Evolutionary conservation across 1,140 invertebrate species (phyloP).

Genomic region (Heliothis virescens): DNA sequence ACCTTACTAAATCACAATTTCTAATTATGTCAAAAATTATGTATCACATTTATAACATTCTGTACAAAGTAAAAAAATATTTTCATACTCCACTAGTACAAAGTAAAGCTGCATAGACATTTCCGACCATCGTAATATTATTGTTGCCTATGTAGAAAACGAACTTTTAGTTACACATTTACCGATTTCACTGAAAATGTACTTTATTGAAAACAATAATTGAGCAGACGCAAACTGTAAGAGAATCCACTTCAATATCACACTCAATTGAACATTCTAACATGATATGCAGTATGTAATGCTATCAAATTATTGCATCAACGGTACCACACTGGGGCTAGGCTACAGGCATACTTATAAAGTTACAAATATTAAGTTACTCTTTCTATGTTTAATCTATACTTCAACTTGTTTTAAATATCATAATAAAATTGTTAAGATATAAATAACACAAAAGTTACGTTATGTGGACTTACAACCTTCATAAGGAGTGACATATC

Average conservation of each 20-base stretch:
- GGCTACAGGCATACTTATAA: slow-evolving; percentile 68
- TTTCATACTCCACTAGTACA: slow-evolving; percentile 79
- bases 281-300: slow-evolving; percentile 65
- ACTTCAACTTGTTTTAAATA: slow-evolving; percentile 77
- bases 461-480: slow-evolving; percentile 83
- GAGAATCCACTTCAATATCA: slow-evolving; percentile 49
- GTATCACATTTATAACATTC: slow-evolving; percentile 84
- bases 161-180: slow-evolving; percentile 44
- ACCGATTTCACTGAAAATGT: slow-evolving; percentile 53
- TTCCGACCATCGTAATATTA: slow-evolving; percentile 58
- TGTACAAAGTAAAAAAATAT: slow-evolving; percentile 86
- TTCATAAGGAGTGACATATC: slow-evolving; percentile 79
- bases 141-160: slow-evolving; percentile 48
- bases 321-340: slow-evolving; percentile 51
- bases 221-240: slow-evolving; percentile 44
- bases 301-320: slow-evolving; percentile 51
- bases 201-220: slow-evolving; percentile 51
- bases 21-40: slow-evolving; percentile 84
- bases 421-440: slow-evolving; percentile 79
- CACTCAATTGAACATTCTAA: slow-evolving; percentile 57
- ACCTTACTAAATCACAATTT: slow-evolving; percentile 83
- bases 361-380: slow-evolving; percentile 78
- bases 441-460: slow-evolving; percentile 83
- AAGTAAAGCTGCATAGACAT: slow-evolving; percentile 76
- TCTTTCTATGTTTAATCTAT: slow-evolving; percentile 75